Evolutionary conservation across 2,888 invertebrate species (phyloP).

Genomic region (Halictus quadricinctus): DNA sequence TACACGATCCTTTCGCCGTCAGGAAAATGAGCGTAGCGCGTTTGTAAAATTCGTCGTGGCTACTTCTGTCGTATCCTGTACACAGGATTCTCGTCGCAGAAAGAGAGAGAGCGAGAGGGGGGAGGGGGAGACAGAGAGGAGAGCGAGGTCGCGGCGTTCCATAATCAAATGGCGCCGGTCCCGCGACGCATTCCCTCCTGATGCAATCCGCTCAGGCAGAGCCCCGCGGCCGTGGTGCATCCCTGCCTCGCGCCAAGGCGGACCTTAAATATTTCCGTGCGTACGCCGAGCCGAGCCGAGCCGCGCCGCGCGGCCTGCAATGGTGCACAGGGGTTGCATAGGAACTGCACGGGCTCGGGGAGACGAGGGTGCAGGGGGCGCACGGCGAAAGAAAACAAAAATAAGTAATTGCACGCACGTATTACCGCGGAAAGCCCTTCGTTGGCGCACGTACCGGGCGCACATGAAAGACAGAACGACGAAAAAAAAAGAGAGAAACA

Average conservation of each 20-base stretch:
- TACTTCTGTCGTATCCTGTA: constrained; percentile 4
- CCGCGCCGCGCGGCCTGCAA: constrained; percentile 2
- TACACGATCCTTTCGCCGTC: constrained; percentile 10
- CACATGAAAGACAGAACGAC: constrained; percentile 38
- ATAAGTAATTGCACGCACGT: constrained; percentile 68
- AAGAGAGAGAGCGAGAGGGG: not conserved
- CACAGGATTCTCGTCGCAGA: not conserved
- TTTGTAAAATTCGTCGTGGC: constrained; percentile 4
- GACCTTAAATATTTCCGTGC: constrained; percentile 69
- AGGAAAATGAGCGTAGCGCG: constrained; percentile 2
- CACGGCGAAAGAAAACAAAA: constrained; percentile 50
- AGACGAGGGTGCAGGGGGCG: not conserved
- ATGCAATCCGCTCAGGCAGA: constrained; percentile 42
- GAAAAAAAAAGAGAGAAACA: constrained; percentile 27
- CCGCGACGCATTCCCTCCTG: constrained; percentile 32
- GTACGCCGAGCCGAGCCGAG: constrained; percentile 30
- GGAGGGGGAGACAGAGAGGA: not conserved
- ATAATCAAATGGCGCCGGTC: constrained; percentile 39
- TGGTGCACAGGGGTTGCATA: not conserved
- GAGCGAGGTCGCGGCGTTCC: constrained; percentile 7
- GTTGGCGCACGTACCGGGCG: constrained; percentile 41
- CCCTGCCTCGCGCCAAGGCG: constrained; percentile 50
- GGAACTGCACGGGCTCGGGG: not conserved
- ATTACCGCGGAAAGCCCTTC: constrained; percentile 60
- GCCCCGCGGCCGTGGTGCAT: constrained; percentile 38